Evolutionary conservation across 1,140 invertebrate species (phyloP), one percentile per base, ranked within the genome.

Genomic region (Condylostylus longicornis): DNA sequence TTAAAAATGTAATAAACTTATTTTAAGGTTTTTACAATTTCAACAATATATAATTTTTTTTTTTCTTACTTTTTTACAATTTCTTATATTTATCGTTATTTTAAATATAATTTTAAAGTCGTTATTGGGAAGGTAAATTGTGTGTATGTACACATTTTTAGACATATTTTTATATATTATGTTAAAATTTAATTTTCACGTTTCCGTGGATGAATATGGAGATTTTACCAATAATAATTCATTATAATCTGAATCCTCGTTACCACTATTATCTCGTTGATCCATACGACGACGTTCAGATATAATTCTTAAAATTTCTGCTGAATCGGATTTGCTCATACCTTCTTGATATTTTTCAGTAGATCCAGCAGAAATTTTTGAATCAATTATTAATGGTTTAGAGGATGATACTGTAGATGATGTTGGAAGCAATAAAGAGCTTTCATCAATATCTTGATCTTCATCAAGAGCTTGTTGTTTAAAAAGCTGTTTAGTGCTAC

Each of bases 401-500:
- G 10, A 18, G 18, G 25, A 29, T 37, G 18, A 28, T 19, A 9
- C 23, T 29, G 32, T 23, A 21, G 14, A 13, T 3, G 32, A 23
- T 9, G 45, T 28, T 5, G 57, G 58, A 35, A 61, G 23, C 30
- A 61, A 40, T 32, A 61, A 35, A 15, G 54, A 58, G 19, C 35
- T 58, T 39, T 61, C 58, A 31, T 60, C 57, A 43, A 60, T 48
- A 17, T 48, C 43, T 6, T 49, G 51, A 18, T 61, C 58, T 46
- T 61, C 58, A 37, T 61, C 58, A 10, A 61, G 45, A 1, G 58
- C 58, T 41, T 60, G 53, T 38, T 61, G 58, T 38, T 61, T 61
- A 42, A 61, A 61, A 8, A 61, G 48, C 40, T 60, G 58, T 39
- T 58, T 58, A 20, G 54, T 58, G 42, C 58, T 61, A 38, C 58